A percentile compares a stretch with the other conserved stretches of the same genome.
Conservation (phyloP, 2,113 vertebrate genomes). For the Cephalopholis sonnerati region DNA sequence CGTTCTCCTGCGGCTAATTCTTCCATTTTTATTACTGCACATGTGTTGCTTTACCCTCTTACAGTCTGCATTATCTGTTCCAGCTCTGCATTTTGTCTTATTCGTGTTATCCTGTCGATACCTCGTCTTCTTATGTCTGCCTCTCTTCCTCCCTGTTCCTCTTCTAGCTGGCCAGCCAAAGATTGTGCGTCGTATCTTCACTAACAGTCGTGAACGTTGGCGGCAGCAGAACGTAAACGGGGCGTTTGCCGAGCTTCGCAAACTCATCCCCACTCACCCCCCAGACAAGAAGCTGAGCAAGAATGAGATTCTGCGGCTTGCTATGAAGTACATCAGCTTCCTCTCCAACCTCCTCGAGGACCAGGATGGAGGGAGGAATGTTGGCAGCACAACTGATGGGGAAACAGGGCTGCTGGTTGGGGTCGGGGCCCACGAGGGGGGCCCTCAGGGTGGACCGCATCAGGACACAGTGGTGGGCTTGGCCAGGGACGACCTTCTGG, state of each 20-base stretch:
- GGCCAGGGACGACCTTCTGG: constrained; percentile 92
- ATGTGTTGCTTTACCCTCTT: constrained; percentile 2
- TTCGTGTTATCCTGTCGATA: background rate
- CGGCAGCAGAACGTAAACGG: constrained; percentile 97
- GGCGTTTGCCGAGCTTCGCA: constrained; percentile 94
- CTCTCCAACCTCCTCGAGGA: constrained; percentile 95
- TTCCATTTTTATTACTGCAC: constrained; percentile 26
- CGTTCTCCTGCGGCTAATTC: constrained; percentile 15
- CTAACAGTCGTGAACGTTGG: constrained; percentile 96
- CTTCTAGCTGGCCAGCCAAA: constrained; percentile 91
- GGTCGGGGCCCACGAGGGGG: constrained; percentile 83
- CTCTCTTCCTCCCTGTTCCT: constrained; percentile 38
- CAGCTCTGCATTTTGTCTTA: constrained; percentile 16
- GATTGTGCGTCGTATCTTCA: constrained; percentile 95
- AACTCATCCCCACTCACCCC: constrained; percentile 95
- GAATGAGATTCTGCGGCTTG: constrained; percentile 95
- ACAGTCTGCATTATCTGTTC: constrained; percentile 27
- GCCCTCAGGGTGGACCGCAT: constrained; percentile 84
- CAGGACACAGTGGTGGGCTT: constrained; percentile 87
- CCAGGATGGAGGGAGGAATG: constrained; percentile 92
- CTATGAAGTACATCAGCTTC: constrained; percentile 99
- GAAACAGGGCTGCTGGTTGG: constrained; percentile 87
- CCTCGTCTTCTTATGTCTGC: constrained; percentile 64
- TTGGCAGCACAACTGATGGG: constrained; percentile 86
- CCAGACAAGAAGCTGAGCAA: constrained; percentile 97